Percentiles rank a stretch among this genome's conserved stretches.
These are phyloP conservation scores for Parasteatoda tepidariorum DNA, from an alignment of 1,140 invertebrate genomes.

Conservation along the genomic window DNA sequence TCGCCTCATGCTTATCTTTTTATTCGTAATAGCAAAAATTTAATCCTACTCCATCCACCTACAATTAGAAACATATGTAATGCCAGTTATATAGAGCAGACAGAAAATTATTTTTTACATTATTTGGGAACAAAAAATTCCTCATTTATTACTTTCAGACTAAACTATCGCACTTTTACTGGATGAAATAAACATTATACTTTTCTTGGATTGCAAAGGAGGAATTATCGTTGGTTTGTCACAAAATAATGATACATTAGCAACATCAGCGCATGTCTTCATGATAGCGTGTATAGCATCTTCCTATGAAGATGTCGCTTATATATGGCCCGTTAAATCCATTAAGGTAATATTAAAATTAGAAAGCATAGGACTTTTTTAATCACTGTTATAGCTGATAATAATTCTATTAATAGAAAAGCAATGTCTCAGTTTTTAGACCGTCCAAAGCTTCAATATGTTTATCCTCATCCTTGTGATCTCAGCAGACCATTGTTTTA, in stretches of 20 bases:
- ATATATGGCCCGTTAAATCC: background rate
- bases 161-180: background rate
- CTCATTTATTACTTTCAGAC: no score
- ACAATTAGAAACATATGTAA: no score
- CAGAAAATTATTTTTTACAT: background rate
- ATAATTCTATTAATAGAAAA: slow-evolving; percentile 23
- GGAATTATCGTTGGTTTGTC: background rate
- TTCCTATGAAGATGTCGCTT: slow-evolving; percentile 1
- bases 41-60: no score
- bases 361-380: background rate
- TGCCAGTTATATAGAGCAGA: background rate
- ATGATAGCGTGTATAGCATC: slow-evolving; percentile 8
- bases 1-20: no score
- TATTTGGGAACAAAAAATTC: no score
- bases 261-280: slow-evolving; percentile 5
- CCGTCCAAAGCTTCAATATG: no score
- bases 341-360: slow-evolving; percentile 16
- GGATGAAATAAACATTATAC: slow-evolving; percentile 17
- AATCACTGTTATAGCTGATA: no score
- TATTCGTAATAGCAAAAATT: no score
- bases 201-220: slow-evolving; percentile 23
- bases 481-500: no score
- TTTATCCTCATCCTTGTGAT: no score
- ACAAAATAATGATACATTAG: background rate
- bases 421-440: background rate